These are phyloP conservation scores for Acleris laterana DNA, from an alignment of 2,888 invertebrate genomes.

Conservation along the genomic window DNA sequence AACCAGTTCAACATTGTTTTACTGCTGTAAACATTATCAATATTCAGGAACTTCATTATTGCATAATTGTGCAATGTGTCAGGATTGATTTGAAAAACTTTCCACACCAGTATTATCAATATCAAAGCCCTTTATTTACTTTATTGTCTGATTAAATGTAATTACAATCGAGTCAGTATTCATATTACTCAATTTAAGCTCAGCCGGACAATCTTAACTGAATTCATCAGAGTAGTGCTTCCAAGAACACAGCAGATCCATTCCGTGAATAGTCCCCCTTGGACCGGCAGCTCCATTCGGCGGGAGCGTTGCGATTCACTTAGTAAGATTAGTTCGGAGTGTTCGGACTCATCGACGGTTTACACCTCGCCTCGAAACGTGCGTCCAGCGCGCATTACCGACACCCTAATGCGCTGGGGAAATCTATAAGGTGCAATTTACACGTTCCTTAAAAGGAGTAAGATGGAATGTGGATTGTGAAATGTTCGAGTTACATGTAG, in stretches of 20 bases:
- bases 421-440: slow-evolving; percentile 40
- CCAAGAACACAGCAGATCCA: slow-evolving; percentile 31
- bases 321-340: slow-evolving; percentile 67
- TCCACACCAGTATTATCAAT: too few relatives aligned
- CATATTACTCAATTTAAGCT: too few relatives aligned
- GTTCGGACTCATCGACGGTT: slow-evolving; percentile 58
- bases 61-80: too few relatives aligned
- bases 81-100: too few relatives aligned
- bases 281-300: slow-evolving; percentile 22
- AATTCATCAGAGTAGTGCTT: slow-evolving; percentile 33
- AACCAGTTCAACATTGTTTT: too few relatives aligned
- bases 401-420: slow-evolving; percentile 44
- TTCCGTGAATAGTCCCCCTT: slow-evolving; percentile 33
- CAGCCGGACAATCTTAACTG: too few relatives aligned
- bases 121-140: too few relatives aligned
- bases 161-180: too few relatives aligned
- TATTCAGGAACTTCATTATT: too few relatives aligned
- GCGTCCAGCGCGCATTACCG: slow-evolving; percentile 50
- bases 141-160: too few relatives aligned
- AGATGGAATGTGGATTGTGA: slow-evolving; percentile 30
- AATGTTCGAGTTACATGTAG: slow-evolving; percentile 22
- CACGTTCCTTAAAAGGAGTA: slow-evolving; percentile 40
- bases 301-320: slow-evolving; percentile 60
- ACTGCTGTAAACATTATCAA: too few relatives aligned
- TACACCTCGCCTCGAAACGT: slow-evolving; percentile 64